phyloP scores from a whole-genome alignment of 2,113 vertebrate species.

The Saiga tatarica region DNA sequence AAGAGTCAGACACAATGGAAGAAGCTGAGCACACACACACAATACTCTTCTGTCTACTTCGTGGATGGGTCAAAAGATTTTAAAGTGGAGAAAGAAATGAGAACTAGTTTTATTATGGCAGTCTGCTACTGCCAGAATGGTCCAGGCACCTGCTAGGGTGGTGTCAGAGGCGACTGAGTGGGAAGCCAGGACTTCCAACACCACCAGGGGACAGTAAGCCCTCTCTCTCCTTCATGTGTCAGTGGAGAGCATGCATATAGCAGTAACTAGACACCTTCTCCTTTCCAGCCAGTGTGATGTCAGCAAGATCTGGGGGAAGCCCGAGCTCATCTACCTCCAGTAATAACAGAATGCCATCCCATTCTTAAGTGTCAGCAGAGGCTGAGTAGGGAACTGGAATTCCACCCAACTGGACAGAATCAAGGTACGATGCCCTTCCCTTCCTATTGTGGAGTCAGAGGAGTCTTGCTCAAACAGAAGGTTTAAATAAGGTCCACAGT shows the following conservation, averaged over 20 bases:
- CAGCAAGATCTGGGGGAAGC: background rate
- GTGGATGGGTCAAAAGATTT: background rate
- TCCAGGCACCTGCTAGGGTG: background rate
- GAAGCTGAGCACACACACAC: background rate
- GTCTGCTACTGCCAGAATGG: background rate
- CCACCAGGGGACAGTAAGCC: background rate
- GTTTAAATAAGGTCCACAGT: slow-evolving; percentile 30
- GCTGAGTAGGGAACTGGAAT: background rate
- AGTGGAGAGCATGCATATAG: background rate
- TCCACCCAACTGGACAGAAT: background rate
- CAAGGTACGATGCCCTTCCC: background rate
- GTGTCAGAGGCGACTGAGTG: background rate
- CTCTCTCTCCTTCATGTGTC: too few relatives aligned
- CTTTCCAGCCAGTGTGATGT: background rate
- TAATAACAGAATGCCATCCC: background rate
- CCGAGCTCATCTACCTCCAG: background rate
- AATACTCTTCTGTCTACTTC: background rate
- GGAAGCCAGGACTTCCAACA: background rate
- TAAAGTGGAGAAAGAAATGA: background rate
- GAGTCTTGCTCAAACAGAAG: background rate
- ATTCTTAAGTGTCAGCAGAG: background rate
- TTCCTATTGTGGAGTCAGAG: background rate
- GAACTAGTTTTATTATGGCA: background rate
- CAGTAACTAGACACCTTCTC: background rate
- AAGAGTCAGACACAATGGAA: background rate